These are phyloP conservation scores for Antechinus flavipes DNA, from an alignment of 2,113 vertebrate genomes.

Conservation along the genomic window DNA sequence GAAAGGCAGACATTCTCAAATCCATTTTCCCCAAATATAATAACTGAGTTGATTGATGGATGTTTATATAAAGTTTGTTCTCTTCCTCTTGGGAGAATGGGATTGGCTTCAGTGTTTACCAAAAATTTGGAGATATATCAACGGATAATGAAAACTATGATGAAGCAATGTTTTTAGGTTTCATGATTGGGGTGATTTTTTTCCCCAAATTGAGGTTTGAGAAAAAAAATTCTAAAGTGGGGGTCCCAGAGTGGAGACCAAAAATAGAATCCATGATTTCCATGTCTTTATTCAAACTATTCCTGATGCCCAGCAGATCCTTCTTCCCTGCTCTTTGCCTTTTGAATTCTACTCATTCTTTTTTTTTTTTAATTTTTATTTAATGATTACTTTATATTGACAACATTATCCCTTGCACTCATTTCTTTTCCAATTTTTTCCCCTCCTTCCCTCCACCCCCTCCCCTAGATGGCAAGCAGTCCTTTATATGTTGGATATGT, in stretches of 20 bases:
- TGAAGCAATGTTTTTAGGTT: not conserved
- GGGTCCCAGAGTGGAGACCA: not conserved
- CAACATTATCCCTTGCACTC: too few species aligned
- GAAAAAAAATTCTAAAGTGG: not conserved
- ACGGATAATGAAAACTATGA: not conserved
- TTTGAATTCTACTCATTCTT: not conserved
- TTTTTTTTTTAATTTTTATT: too few species aligned
- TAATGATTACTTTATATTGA: too few species aligned
- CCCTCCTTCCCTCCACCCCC: too few species aligned
- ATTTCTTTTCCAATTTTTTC: too few species aligned
- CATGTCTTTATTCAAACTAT: not conserved
- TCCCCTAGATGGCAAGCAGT: too few species aligned
- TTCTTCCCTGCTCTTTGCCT: not conserved
- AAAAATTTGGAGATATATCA: not conserved
- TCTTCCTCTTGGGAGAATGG: not conserved
- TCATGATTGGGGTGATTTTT: not conserved
- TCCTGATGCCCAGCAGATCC: not conserved
- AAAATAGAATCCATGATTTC: not conserved
- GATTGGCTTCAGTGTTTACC: not conserved
- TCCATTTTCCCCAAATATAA: not conserved
- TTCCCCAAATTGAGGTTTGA: not conserved
- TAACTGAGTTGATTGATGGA: not conserved
- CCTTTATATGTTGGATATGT: too few species aligned
- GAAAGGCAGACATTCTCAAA: not conserved
- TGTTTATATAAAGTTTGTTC: not conserved